Conservation (phyloP, 37 sponge, comb jelly and placozoan species). For the Axinella damicornis region DNA sequence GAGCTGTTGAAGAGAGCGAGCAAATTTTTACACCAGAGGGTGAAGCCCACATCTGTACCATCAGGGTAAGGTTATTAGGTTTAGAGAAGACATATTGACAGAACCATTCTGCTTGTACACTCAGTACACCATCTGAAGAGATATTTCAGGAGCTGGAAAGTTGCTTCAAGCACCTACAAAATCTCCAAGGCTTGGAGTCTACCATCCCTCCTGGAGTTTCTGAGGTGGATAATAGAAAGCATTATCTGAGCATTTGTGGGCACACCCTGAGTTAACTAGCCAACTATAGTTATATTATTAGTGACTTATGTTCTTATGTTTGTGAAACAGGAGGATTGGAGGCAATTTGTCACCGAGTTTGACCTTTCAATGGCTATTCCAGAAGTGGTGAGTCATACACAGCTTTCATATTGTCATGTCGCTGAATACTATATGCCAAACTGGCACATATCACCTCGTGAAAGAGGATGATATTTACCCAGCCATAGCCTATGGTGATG, state of each 20-base stretch:
- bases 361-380: slow-evolving; percentile 43
- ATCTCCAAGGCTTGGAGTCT: neutral
- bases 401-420: no score
- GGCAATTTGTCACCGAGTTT: slow-evolving; percentile 1
- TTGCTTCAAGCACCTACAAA: neutral
- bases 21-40: neutral
- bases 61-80: no score
- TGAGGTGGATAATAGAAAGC: neutral
- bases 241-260: no score
- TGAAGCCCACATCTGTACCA: neutral
- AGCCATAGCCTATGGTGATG: no score
- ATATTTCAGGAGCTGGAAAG: neutral
- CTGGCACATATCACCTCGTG: no score
- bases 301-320: neutral
- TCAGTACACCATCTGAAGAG: neutral
- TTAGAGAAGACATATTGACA: no score
- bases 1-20: slow-evolving; percentile 9
- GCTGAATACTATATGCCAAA: no score
- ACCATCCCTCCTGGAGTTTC: neutral
- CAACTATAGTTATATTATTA: no score
- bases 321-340: slow-evolving; percentile 43
- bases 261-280: no score
- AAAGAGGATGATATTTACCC: no score
- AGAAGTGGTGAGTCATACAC: slow-evolving; percentile 17
- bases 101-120: no score